Evolutionary conservation across 2,113 vertebrate genomes (phyloP).

Genomic region (Bubo bubo): DNA sequence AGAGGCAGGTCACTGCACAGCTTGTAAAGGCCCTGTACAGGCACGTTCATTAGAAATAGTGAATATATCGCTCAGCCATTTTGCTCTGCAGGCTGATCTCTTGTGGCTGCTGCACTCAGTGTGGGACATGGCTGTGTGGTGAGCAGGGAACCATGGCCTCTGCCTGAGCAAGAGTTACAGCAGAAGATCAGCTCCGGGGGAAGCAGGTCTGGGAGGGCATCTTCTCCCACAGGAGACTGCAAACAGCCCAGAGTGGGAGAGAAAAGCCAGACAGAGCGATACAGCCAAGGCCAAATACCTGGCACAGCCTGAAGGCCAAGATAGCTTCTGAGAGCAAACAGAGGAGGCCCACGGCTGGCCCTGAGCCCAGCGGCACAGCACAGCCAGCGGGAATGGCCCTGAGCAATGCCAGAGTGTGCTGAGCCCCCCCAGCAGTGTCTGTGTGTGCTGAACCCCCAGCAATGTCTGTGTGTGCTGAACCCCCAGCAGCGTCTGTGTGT

Average conservation of each 20-base stretch:
- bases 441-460: too few species aligned
- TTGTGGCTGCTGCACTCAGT: fast-evolving
- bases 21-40: neutral
- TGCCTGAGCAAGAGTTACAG: neutral
- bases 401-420: fast-evolving
- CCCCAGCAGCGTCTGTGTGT: too few species aligned
- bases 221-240: neutral
- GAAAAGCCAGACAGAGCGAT: neutral
- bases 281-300: neutral
- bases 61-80: neutral
- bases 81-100: neutral
- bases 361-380: neutral
- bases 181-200: neutral
- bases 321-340: neutral
- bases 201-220: neutral
- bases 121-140: fast-evolving
- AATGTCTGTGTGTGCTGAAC: too few species aligned
- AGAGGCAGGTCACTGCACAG: too few species aligned
- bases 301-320: neutral
- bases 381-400: fast-evolving
- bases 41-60: neutral
- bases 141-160: neutral
- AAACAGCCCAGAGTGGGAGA: neutral
- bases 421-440: neutral
- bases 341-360: neutral